Evolutionary conservation across 2,113 vertebrate genomes (phyloP).

Genomic region (Tiliqua scincoides): DNA sequence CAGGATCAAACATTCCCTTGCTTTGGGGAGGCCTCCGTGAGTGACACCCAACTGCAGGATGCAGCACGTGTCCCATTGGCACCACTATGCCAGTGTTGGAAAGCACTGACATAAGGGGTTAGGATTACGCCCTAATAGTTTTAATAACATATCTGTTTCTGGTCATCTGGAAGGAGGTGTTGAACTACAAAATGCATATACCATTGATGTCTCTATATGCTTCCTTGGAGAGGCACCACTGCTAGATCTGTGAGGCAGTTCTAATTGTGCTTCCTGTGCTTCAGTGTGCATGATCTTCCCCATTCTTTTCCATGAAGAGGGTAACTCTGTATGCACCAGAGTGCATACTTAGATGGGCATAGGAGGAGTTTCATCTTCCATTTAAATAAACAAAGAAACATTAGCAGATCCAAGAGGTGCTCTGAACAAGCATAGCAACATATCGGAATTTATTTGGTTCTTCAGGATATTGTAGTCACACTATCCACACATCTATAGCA

Average conservation of each 20-base stretch:
- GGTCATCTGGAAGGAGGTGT: background rate
- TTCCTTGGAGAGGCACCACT: background rate
- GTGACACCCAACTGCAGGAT: too few species aligned
- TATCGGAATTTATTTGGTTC: background rate
- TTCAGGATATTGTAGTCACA: background rate
- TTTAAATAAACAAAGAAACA: background rate
- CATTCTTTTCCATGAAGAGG: background rate
- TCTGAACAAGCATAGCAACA: too few species aligned
- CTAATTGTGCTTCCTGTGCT: background rate
- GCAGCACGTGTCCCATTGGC: too few species aligned
- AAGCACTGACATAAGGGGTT: too few species aligned
- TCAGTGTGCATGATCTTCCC: background rate
- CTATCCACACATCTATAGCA: background rate
- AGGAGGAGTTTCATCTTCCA: background rate
- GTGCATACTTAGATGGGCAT: background rate
- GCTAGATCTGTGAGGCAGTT: background rate
- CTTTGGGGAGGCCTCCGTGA: too few species aligned
- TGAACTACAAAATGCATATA: background rate
- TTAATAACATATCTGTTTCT: background rate
- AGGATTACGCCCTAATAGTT: background rate
- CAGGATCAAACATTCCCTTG: too few species aligned
- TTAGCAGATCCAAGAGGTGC: too few species aligned
- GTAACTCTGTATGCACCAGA: background rate
- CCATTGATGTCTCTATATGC: background rate
- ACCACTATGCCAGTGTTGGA: too few species aligned